phyloP scores from a whole-genome alignment of 1,140 invertebrate species.

The Onthophagus taurus region DNA sequence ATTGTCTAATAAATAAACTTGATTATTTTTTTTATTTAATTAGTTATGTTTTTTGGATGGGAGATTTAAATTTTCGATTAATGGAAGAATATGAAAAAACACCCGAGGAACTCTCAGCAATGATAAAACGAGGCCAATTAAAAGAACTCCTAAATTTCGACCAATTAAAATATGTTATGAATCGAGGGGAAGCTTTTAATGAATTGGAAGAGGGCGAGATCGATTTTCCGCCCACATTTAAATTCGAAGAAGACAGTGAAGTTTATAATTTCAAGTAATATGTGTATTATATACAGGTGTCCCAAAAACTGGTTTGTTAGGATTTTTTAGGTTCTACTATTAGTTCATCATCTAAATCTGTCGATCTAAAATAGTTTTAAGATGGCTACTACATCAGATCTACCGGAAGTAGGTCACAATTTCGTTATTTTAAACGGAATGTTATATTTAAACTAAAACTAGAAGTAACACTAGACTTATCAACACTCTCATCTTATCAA shows the following conservation, averaged over 20 bases:
- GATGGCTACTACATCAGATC: no score
- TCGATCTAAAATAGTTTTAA: no score
- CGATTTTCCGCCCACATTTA: slow-evolving; percentile 83
- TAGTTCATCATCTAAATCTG: no score
- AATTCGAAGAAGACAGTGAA: slow-evolving; percentile 63
- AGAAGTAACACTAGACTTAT: no score
- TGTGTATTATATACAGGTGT: no score
- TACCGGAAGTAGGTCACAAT: no score
- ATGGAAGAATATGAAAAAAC: slow-evolving; percentile 47
- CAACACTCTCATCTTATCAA: no score
- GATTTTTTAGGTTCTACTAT: no score
- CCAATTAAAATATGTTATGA: slow-evolving; percentile 60
- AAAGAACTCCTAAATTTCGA: slow-evolving; percentile 58
- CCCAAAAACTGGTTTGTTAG: no score
- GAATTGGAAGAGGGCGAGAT: slow-evolving; percentile 65
- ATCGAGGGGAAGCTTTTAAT: slow-evolving; percentile 64
- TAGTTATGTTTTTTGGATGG: slow-evolving; percentile 92
- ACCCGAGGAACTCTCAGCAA: slow-evolving; percentile 55
- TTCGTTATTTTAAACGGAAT: no score
- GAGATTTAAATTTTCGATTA: slow-evolving; percentile 88
- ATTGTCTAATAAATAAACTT: neutral
- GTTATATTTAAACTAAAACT: no score
- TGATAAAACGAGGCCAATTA: slow-evolving; percentile 56
- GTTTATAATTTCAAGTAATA: slow-evolving; percentile 69
- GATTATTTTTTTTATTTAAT: slow-evolving; percentile 26